A percentile compares a stretch with the other conserved stretches of the same genome.
Evolutionary conservation across 92 coral and sea anemone genomes (phyloP).

Genomic region (Porites evermanni): DNA sequence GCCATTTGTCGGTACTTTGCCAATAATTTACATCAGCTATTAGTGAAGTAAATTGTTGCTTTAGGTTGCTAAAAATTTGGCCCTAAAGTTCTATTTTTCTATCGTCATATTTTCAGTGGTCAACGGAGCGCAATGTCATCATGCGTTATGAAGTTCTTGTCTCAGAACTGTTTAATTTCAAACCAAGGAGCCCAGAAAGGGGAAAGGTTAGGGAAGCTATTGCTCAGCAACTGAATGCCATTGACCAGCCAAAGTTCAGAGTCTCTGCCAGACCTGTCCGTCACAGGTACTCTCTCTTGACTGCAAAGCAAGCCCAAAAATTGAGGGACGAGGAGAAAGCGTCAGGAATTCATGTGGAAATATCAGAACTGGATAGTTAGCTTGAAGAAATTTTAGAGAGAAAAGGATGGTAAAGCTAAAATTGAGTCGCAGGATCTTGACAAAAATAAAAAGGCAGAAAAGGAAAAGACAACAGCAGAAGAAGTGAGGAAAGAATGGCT

Average conservation of each 20-base stretch:
- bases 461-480: constrained; percentile 38
- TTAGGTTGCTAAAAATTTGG: background rate
- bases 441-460: constrained; percentile 26
- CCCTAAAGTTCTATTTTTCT: constrained; percentile 5
- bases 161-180: constrained; percentile 33
- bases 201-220: constrained; percentile 21
- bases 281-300: constrained; percentile 23
- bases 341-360: constrained; percentile 30
- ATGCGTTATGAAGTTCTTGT: constrained; percentile 33
- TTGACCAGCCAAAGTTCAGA: constrained; percentile 44
- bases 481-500: constrained; percentile 55
- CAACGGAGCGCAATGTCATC: constrained; percentile 8
- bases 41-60: too few species aligned
- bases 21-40: too few species aligned
- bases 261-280: constrained; percentile 35
- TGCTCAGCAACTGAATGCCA: constrained; percentile 22
- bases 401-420: constrained; percentile 36
- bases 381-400: constrained; percentile 27
- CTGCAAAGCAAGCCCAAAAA: constrained; percentile 32
- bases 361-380: constrained; percentile 15
- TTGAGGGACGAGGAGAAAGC: constrained; percentile 38
- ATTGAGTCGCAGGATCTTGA: constrained; percentile 26
- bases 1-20: too few species aligned
- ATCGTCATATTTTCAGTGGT: constrained; percentile 21
- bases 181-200: constrained; percentile 50